Percentiles rank a stretch among this genome's conserved stretches.
Evolutionary conservation across 2,113 vertebrate genomes (phyloP).

Genomic region (Trematocara zebra): DNA sequence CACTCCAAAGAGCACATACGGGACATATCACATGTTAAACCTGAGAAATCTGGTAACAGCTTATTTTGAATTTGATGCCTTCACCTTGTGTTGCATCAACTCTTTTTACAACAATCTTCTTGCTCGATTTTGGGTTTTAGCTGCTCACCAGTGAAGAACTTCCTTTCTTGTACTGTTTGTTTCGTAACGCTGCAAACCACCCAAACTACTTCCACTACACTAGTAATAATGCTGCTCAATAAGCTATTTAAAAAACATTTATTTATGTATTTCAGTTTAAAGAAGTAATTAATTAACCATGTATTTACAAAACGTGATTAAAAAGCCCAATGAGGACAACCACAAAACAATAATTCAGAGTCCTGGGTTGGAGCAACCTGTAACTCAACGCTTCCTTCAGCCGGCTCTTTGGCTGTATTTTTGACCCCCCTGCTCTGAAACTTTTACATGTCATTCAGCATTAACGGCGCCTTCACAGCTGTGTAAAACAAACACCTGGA

Average conservation of each 20-base stretch:
- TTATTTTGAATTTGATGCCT: not conserved
- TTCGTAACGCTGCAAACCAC: not conserved
- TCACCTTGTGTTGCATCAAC: not conserved
- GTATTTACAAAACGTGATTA: not conserved
- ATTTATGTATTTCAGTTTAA: not conserved
- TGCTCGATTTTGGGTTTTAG: not conserved
- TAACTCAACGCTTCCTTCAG: not conserved
- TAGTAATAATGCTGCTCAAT: accelerated
- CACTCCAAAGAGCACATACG: not conserved
- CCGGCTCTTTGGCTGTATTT: not conserved
- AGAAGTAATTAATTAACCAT: accelerated
- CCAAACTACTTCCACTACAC: not conserved
- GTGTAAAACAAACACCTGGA: not conserved
- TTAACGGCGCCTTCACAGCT: not conserved
- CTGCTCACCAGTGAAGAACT: not conserved
- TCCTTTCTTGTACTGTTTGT: not conserved
- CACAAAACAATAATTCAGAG: not conserved
- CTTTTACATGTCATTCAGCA: not conserved
- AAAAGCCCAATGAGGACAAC: not conserved
- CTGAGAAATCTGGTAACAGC: not conserved
- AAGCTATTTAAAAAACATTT: not conserved
- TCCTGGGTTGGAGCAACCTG: not conserved
- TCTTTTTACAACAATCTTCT: not conserved
- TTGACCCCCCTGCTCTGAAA: not conserved
- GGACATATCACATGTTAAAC: not conserved